phyloP scores from a whole-genome alignment of 2,797 vertebrate genomes.

The Chelon auratus region DNA sequence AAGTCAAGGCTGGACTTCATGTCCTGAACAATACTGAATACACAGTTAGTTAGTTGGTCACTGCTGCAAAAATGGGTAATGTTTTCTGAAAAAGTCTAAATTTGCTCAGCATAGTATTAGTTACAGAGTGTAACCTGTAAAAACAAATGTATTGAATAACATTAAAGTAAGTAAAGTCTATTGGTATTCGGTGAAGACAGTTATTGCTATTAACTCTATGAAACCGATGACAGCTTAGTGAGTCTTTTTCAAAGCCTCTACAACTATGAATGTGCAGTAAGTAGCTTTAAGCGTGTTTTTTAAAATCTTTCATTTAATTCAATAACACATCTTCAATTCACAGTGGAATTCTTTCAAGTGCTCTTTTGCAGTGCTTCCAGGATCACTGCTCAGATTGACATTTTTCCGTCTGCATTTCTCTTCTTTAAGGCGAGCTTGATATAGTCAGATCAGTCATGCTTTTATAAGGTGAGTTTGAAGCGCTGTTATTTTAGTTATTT shows the following conservation, averaged over 20 bases:
- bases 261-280: background rate
- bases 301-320: background rate
- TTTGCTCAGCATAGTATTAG: background rate
- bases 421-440: conserved; percentile 3
- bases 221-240: too few species aligned
- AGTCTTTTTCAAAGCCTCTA: background rate
- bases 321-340: background rate
- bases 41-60: background rate
- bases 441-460: conserved; percentile 1
- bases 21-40: background rate
- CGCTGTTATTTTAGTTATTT: too few species aligned
- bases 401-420: background rate
- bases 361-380: background rate
- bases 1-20: background rate
- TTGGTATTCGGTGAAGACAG: too few species aligned
- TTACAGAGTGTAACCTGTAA: too few species aligned
- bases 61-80: background rate
- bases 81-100: background rate
- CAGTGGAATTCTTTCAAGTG: background rate
- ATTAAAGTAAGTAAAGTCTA: too few species aligned
- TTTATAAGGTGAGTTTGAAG: background rate
- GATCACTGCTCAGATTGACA: background rate
- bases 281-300: background rate
- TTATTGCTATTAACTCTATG: too few species aligned
- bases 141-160: too few species aligned